A percentile compares a stretch with the other conserved stretches of the same genome.
These are phyloP conservation scores for Ischnura elegans DNA, from an alignment of 2,888 invertebrate species.

Conservation along the genomic window DNA sequence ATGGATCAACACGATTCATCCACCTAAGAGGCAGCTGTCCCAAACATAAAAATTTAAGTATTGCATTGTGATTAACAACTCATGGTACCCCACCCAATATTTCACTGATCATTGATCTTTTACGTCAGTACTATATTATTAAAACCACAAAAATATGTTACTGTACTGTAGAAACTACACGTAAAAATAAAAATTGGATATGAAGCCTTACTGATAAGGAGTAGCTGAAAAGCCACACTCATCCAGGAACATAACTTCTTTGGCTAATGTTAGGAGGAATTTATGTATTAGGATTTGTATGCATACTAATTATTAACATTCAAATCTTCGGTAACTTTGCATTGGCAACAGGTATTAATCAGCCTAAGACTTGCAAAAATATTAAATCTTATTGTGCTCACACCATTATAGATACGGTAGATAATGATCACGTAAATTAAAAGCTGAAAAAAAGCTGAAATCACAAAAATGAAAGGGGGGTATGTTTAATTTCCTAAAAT, in stretches of 20 bases:
- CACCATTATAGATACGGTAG: background rate
- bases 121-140: background rate
- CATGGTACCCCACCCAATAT: background rate
- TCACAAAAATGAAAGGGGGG: background rate
- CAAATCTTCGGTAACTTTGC: background rate
- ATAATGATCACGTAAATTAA: background rate
- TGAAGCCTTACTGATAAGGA: background rate
- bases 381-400: background rate
- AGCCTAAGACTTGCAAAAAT: background rate
- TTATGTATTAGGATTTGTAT: background rate
- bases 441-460: background rate
- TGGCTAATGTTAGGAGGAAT: background rate
- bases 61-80: background rate
- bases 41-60: background rate
- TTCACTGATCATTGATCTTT: background rate
- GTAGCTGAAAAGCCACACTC: background rate
- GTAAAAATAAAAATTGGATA: background rate
- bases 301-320: background rate
- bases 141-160: background rate
- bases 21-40: background rate
- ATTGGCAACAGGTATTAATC: background rate
- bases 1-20: background rate
- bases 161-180: background rate
- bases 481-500: background rate
- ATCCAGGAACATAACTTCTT: background rate